A percentile compares a stretch with the other conserved stretches of the same genome.
phyloP scores from a whole-genome alignment of 1,140 invertebrate species.

The Scylla paramamosain region DNA sequence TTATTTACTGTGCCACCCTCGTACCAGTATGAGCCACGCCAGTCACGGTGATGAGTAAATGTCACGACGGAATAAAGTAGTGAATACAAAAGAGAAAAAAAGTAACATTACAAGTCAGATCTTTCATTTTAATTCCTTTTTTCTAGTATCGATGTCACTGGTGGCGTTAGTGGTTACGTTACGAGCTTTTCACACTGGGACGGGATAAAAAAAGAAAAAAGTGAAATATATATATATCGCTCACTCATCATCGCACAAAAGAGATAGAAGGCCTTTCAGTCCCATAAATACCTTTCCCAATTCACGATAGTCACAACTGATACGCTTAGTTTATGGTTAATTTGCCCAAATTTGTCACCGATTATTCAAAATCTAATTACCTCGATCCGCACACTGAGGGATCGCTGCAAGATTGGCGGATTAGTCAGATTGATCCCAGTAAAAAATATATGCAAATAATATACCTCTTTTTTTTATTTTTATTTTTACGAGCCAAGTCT shows the following conservation, averaged over 20 bases:
- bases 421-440: neutral
- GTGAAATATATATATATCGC: neutral
- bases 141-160: neutral
- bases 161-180: neutral
- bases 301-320: neutral
- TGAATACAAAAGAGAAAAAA: neutral
- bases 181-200: neutral
- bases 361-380: slow-evolving; percentile 8
- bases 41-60: too few species aligned
- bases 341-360: neutral
- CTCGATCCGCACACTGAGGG: neutral
- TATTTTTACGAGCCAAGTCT: too few species aligned
- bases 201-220: neutral
- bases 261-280: slow-evolving; percentile 4
- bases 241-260: neutral
- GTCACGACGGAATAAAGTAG: neutral
- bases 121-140: neutral
- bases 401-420: neutral
- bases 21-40: too few species aligned
- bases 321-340: slow-evolving; percentile 3
- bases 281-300: slow-evolving; percentile 1
- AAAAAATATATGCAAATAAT: neutral
- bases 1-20: too few species aligned
- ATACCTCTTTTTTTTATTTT: too few species aligned
- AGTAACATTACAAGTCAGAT: neutral